A percentile compares a stretch with the other conserved stretches of the same genome.
Conservation (phyloP, 2,113 vertebrate genomes). For the Tetrao urogallus region DNA sequence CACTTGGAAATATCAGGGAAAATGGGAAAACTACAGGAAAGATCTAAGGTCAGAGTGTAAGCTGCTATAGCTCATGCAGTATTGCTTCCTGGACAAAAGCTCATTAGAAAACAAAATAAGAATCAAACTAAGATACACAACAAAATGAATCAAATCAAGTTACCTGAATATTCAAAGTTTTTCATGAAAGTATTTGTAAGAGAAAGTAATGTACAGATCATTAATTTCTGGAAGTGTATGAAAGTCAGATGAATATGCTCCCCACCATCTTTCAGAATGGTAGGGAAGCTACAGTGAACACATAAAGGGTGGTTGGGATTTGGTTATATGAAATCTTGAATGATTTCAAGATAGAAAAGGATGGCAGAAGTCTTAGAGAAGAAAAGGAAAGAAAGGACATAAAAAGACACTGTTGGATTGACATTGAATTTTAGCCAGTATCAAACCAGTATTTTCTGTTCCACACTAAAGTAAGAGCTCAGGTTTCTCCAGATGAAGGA, state of each 20-base stretch:
- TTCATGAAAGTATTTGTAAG: neutral
- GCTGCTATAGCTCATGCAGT: neutral
- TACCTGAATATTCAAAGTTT: neutral
- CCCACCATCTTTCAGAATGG: neutral
- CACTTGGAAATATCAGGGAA: neutral
- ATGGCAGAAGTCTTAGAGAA: neutral
- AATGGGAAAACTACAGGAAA: neutral
- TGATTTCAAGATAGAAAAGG: neutral
- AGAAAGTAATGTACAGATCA: neutral
- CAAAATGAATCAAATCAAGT: neutral
- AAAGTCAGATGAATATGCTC: neutral
- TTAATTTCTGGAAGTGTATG: constrained; percentile 13
- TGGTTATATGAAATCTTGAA: neutral
- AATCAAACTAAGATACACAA: neutral
- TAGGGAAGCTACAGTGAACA: neutral
- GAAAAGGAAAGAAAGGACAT: neutral
- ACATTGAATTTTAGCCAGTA: neutral
- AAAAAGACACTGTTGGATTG: neutral
- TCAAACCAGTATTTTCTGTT: neutral
- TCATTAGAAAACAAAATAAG: neutral
- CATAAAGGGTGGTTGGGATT: neutral
- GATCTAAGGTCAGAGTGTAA: neutral
- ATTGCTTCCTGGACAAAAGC: neutral
- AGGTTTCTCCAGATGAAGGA: neutral
- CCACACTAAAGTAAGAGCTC: neutral